Base-by-base conservation (phyloP, 35 echinoderm and acorn worm species). In the Lytechinus variegatus region DNA sequence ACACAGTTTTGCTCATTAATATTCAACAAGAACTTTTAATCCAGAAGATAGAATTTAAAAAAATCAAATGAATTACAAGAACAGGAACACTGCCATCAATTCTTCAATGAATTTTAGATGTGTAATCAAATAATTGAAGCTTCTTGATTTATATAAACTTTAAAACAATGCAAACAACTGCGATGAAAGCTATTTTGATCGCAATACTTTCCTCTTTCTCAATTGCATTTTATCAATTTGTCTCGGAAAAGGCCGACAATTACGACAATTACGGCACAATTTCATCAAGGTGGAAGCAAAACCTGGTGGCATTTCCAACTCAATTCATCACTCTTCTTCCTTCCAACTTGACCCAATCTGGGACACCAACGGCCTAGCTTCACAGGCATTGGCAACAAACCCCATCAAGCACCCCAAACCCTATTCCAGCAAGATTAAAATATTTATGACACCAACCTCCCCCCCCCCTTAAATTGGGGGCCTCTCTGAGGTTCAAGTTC, bases 321-420 rank as follows among this genome's bases (percentile, higher is more conserved):
- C 66, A 79, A 79, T 79, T 24, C 66, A 79, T 79, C 66, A 79
- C 66, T 79, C 66, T 24, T 79, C 66, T 79, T 79, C 66, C 66
- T 79, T 79, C 16, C 66, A 24, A 16, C 66, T 79, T 79, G 66
- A 79, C 66, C 66, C 66, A 79, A 79, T 79, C 66, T 24, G 19
- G 19, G 21, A 79, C 66, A 79, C 21, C 66, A 79, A 7, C 19
- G 6, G 66, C 66, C 66, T 79, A 4, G 66, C 66, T 79, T 79
- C 9, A 58, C 13, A 5, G 66, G 66, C 66, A 16, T 24, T 8
- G 4, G 66, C 66, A 79, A 24, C 66, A 79, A 79, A 79, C 66
- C 66, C 19, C 19, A 79, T 79, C 66, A 79, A 79, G 66, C 66
- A 24, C 66, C 61, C 66, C 66, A 79, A 79, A 79, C 19, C 66